Percentiles rank a stretch among this genome's conserved stretches.
Evolutionary conservation across 1,140 invertebrate species (phyloP).

Genomic region (Akabosia matsudoensis): DNA sequence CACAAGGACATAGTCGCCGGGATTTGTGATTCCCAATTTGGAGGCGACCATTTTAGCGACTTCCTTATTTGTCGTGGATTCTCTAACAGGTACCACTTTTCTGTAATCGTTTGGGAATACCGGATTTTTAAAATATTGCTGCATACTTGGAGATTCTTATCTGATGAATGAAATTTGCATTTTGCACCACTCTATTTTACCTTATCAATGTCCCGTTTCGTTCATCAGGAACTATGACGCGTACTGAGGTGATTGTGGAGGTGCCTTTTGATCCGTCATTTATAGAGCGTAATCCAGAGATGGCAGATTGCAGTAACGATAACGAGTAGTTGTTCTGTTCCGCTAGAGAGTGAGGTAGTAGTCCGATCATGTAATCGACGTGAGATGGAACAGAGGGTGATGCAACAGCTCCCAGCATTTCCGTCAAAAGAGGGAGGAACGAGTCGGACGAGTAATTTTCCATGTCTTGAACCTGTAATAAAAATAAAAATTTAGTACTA

Average conservation of each 20-base stretch:
- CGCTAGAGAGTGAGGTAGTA: constrained; percentile 39
- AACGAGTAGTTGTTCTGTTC: constrained; percentile 46
- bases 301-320: constrained; percentile 44
- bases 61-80: constrained; percentile 45
- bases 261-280: constrained; percentile 39
- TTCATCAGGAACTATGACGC: constrained; percentile 45
- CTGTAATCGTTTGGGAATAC: constrained; percentile 24
- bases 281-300: constrained; percentile 30
- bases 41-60: constrained; percentile 45
- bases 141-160: not conserved
- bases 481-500: not conserved
- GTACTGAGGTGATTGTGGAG: constrained; percentile 39
- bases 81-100: constrained; percentile 46
- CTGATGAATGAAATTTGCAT: not conserved
- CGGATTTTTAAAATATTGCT: not conserved
- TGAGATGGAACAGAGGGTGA: constrained; percentile 40
- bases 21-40: constrained; percentile 88
- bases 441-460: constrained; percentile 45
- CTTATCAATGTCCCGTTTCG: constrained; percentile 45
- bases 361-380: constrained; percentile 44
- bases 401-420: constrained; percentile 38
- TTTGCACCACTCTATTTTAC: constrained; percentile 24
- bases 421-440: constrained; percentile 41
- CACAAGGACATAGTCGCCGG: constrained; percentile 93
- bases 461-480: constrained; percentile 43